Conservation (phyloP, 2,888 invertebrate genomes). For the Pollenia griseotomentosa region DNA sequence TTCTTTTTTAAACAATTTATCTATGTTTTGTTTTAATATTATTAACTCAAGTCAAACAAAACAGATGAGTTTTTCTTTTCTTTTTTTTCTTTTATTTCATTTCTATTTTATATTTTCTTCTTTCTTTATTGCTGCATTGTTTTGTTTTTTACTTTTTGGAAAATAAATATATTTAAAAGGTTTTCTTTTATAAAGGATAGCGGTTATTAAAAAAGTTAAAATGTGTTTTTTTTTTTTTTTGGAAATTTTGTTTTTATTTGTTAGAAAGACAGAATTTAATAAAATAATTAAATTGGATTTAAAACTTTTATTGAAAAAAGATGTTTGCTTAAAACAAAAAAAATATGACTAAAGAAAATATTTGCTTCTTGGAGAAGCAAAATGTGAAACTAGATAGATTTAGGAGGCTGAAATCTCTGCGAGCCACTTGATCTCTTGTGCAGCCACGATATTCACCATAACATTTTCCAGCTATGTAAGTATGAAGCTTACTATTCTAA, state of each 20-base stretch:
- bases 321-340: too few species aligned
- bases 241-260: neutral
- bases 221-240: neutral
- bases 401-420: too few species aligned
- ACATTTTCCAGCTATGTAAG: too few species aligned
- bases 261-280: too few species aligned
- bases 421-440: too few species aligned
- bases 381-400: too few species aligned
- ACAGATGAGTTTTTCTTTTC: conserved; percentile 66
- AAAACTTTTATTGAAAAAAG: too few species aligned
- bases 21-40: conserved; percentile 68
- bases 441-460: too few species aligned
- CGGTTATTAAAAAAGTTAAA: conserved; percentile 41
- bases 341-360: too few species aligned
- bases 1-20: conserved; percentile 72
- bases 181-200: conserved; percentile 7
- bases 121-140: neutral
- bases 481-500: too few species aligned
- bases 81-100: conserved; percentile 9
- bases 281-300: too few species aligned
- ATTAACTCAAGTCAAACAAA: conserved; percentile 69
- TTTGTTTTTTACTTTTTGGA: neutral
- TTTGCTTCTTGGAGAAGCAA: too few species aligned
- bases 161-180: conserved; percentile 23
- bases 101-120: conserved; percentile 9